Percentiles rank a stretch among this genome's conserved stretches.
phyloP scores from a whole-genome alignment of 2,797 vertebrate species.

The Glyptemys insculpta region DNA sequence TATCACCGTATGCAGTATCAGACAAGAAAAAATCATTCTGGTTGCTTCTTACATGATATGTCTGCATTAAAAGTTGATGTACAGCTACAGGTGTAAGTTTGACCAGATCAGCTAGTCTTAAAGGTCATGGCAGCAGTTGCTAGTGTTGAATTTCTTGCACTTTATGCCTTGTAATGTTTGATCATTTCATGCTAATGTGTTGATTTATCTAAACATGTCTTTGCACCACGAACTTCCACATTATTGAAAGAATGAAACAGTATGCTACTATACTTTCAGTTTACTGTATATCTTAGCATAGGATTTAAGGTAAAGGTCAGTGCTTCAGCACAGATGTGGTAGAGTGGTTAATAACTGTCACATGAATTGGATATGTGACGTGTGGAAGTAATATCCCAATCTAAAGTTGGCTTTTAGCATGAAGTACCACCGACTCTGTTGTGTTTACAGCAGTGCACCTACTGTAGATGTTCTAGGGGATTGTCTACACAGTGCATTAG shows the following conservation, averaged over 20 bases:
- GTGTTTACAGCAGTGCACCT: neutral
- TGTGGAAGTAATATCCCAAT: rapidly evolving
- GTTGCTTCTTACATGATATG: slow-evolving; percentile 40
- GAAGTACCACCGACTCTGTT: rapidly evolving
- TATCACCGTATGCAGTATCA: neutral
- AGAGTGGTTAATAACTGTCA: neutral
- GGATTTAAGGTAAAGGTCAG: neutral
- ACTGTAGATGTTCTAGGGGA: neutral
- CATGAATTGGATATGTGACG: neutral
- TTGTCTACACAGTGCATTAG: too few species aligned
- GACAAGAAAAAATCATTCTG: slow-evolving; percentile 17
- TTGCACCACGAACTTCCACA: slow-evolving; percentile 16
- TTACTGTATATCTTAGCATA: neutral
- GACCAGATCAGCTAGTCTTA: slow-evolving; percentile 76
- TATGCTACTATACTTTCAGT: neutral
- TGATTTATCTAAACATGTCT: slow-evolving; percentile 55
- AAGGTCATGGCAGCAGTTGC: slow-evolving; percentile 81
- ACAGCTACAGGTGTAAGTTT: slow-evolving; percentile 80
- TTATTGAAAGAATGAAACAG: neutral
- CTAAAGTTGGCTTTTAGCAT: neutral
- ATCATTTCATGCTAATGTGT: slow-evolving; percentile 69
- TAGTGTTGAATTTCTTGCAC: slow-evolving; percentile 82
- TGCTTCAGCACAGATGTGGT: neutral
- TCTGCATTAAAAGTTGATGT: slow-evolving; percentile 65
- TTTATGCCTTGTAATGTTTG: slow-evolving; percentile 78